A percentile compares a stretch with the other conserved stretches of the same genome.
Conservation (phyloP, 1,140 invertebrate species). For the Cataglyphis hispanica region DNA sequence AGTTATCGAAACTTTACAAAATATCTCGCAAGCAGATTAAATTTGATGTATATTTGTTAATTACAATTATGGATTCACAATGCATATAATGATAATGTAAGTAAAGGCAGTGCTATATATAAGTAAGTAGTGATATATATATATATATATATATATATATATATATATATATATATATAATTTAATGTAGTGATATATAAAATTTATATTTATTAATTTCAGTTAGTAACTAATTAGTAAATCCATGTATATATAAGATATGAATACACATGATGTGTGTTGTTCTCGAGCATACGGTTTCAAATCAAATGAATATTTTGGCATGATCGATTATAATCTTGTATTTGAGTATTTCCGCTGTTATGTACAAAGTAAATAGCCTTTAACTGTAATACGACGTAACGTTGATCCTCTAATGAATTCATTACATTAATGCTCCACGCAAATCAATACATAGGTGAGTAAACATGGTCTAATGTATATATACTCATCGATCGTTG, state of each 20-base stretch:
- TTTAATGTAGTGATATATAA: not conserved
- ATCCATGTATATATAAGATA: not conserved
- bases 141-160: too few relatives aligned
- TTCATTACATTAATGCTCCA: constrained; percentile 40
- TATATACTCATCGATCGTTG: not conserved
- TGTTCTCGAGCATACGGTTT: not conserved
- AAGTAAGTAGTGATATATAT: too few relatives aligned
- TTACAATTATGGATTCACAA: not conserved
- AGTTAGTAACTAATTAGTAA: too few relatives aligned
- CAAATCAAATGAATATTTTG: constrained; percentile 39
- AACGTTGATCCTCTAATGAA: constrained; percentile 47
- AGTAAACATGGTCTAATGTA: constrained; percentile 33
- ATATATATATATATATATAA: too few relatives aligned
- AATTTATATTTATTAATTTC: not conserved
- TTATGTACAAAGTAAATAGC: constrained; percentile 52
- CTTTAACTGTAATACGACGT: constrained; percentile 40
- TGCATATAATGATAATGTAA: not conserved
- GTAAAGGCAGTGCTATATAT: too few relatives aligned
- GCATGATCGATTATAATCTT: constrained; percentile 35
- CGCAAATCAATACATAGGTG: constrained; percentile 36
- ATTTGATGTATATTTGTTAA: not conserved
- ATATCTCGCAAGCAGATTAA: not conserved
- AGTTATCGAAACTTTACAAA: not conserved
- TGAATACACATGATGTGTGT: not conserved
- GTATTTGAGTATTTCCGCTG: constrained; percentile 25